Evolutionary conservation across 2,113 vertebrate species (phyloP).

Genomic region (Telmatochromis sp.): DNA sequence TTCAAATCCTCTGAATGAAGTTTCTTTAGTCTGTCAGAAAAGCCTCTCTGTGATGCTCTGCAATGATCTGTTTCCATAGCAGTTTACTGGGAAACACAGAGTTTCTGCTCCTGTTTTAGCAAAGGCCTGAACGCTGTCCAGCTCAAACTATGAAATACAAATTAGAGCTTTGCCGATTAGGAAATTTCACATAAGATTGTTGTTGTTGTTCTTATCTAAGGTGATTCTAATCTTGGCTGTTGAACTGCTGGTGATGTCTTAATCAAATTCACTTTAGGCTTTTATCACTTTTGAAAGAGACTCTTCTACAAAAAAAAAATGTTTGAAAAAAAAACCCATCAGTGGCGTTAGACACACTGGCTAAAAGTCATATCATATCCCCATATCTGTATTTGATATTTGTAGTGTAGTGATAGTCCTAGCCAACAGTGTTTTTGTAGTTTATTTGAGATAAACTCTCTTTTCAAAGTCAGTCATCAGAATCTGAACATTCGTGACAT

Average conservation of each 20-base stretch:
- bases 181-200: neutral
- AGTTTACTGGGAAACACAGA: neutral
- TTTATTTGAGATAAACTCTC: neutral
- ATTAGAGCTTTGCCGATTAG: neutral
- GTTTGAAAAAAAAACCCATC: fast-evolving
- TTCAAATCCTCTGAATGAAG: neutral
- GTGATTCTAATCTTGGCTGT: neutral
- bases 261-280: neutral
- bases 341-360: neutral
- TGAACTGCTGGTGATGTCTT: neutral
- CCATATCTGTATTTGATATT: neutral
- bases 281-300: neutral
- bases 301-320: neutral
- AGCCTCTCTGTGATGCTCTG: neutral
- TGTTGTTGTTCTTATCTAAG: neutral
- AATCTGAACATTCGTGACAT: neutral
- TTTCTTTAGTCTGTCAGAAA: neutral
- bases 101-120: neutral
- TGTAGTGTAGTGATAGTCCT: neutral
- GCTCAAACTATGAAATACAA: neutral
- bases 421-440: neutral
- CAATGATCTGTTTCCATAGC: neutral
- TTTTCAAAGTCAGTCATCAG: neutral
- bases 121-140: neutral
- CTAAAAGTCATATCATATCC: neutral